A percentile compares a stretch with the other conserved stretches of the same genome.
Evolutionary conservation across 2,888 invertebrate genomes (phyloP).

Genomic region (Ormyrus rosae): DNA sequence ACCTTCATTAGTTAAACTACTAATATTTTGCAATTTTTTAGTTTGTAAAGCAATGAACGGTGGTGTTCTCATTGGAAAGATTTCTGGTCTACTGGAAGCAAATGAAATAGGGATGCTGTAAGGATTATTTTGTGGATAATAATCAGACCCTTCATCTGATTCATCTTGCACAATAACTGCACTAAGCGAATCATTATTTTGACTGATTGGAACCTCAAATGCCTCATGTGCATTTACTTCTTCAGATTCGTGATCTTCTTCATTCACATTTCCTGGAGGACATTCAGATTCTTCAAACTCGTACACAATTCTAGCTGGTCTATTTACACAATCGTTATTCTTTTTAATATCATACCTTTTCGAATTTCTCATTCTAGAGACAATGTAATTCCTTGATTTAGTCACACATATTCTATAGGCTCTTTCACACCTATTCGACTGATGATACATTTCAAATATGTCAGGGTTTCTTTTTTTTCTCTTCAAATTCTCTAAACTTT

Average conservation of each 20-base stretch:
- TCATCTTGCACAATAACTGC: constrained; percentile 46
- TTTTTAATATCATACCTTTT: neutral
- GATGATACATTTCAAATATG: constrained; percentile 36
- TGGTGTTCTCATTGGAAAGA: constrained; percentile 59
- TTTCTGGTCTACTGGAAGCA: constrained; percentile 45
- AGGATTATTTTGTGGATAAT: constrained; percentile 23
- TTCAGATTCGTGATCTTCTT: neutral
- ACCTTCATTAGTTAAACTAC: constrained; percentile 2
- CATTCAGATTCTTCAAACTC: constrained; percentile 9
- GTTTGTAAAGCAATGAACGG: constrained; percentile 47
- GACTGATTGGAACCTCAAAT: neutral
- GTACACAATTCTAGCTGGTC: constrained; percentile 35
- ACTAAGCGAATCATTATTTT: constrained; percentile 26
- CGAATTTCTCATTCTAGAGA: constrained; percentile 34
- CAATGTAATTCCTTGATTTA: constrained; percentile 31
- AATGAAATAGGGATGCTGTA: constrained; percentile 4
- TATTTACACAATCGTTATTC: constrained; percentile 12
- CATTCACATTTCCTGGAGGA: neutral
- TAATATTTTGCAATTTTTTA: neutral
- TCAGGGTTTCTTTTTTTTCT: constrained; percentile 41
- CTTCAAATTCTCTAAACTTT: neutral
- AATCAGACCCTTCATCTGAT: constrained; percentile 29
- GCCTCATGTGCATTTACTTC: neutral
- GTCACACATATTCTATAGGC: constrained; percentile 50
- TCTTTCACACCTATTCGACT: constrained; percentile 42